Evolutionary conservation across 2,113 vertebrate genomes (phyloP), one percentile per base, ranked within the genome.

Genomic region (Pitta sordida): DNA sequence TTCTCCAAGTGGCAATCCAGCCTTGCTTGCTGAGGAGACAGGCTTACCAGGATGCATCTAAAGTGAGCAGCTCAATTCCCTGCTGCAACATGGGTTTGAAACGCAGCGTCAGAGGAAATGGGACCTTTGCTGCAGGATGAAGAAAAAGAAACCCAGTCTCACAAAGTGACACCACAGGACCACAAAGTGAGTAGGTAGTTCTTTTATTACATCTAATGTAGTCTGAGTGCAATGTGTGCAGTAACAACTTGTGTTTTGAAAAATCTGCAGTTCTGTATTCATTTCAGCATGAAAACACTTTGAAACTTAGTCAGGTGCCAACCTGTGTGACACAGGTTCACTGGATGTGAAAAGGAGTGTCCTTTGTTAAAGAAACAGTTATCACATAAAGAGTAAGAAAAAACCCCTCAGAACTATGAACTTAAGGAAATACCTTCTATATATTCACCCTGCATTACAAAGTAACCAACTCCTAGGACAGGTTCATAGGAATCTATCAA

Each of bases 61-160:
- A 95, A n/a, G 99, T 99, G 69, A 99, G 99, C 74, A 99, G 97
- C 93, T 99, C 99, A 76, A 99, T 99, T 94, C 99, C 99, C 95
- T 99, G 99, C 97, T 99, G 99, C 86, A 99, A 94, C 99, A 99
- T 99, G 5, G 99, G 99, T 93, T 99, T 99, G 96, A 99, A 99
- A 74, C 99, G 99, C 58, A 99, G 98, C 0, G 99, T 99, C 96
- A 99, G 97, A 83, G 99, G 99, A 96, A 99, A 99, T 0, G 99
- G 99, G 53, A 99, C 99, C 96, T 99, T 99, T 84, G 99, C 99
- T 99, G 96, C 58, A 86, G 67, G 59, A 41, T 14, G 1, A 15
- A 93, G 59, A 39, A 88, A 88, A 78, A 71, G 67, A 39, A 82
- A 24, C 17, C 7, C 17, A 62, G 37, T 65, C 86, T 86, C 21